These are phyloP conservation scores for Erinaceus europaeus DNA, from an alignment of 2,113 vertebrate genomes.

Conservation along the genomic window DNA sequence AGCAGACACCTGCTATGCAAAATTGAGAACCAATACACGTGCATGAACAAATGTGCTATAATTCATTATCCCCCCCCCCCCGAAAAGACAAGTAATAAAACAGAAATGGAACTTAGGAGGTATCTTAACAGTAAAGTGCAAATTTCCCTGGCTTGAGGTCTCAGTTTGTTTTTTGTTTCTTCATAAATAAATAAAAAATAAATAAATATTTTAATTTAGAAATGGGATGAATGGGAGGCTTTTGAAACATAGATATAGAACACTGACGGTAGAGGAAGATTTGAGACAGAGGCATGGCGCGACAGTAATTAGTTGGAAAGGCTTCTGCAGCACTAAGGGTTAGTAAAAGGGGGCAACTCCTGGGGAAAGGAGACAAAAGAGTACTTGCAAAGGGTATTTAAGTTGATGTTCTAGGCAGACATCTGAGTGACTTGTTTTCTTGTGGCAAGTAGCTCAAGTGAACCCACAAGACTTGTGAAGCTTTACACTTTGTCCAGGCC, in stretches of 20 bases:
- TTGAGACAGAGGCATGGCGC: conserved; percentile 29
- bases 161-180: too few species aligned
- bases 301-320: conserved; percentile 26
- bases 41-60: too few species aligned
- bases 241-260: background rate
- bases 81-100: too few species aligned
- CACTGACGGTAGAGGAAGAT: conserved; percentile 3
- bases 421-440: background rate
- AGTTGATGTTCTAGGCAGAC: background rate
- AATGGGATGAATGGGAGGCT: background rate
- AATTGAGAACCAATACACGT: too few species aligned
- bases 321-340: background rate
- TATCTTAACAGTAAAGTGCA: too few species aligned
- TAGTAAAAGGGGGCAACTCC: background rate
- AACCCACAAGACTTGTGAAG: conserved; percentile 1
- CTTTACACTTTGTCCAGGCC: background rate
- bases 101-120: too few species aligned
- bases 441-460: conserved; percentile 22
- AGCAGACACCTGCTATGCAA: too few species aligned
- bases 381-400: background rate
- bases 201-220: too few species aligned
- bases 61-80: too few species aligned
- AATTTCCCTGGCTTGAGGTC: too few species aligned
- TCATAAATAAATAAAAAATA: too few species aligned
- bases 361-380: background rate